These are phyloP conservation scores for Pterobdella sp. DNA, from an alignment of 2,888 invertebrate species.

Conservation along the genomic window DNA sequence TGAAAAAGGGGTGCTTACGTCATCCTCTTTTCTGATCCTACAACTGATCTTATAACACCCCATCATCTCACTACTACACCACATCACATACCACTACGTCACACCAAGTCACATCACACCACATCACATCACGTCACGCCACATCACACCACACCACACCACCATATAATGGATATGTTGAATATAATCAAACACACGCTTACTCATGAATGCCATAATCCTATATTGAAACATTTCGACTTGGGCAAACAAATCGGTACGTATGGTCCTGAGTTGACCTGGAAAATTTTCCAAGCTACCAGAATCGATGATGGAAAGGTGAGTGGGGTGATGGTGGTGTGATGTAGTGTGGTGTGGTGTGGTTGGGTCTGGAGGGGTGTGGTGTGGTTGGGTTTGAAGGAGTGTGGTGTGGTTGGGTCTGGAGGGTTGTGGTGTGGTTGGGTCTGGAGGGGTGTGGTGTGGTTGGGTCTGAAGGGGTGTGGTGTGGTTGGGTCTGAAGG, in stretches of 20 bases:
- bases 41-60: too few species aligned
- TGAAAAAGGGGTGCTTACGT: too few species aligned
- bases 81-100: too few species aligned
- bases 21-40: too few species aligned
- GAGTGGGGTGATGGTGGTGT: constrained; percentile 50
- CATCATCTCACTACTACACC: too few species aligned
- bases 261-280: constrained; percentile 78
- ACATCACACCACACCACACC: too few species aligned
- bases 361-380: background rate
- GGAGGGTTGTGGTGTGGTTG: background rate
- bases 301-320: constrained; percentile 83
- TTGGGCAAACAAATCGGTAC: constrained; percentile 71
- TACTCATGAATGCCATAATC: constrained; percentile 54
- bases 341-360: background rate
- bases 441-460: background rate
- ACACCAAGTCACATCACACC: too few species aligned
- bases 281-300: constrained; percentile 83
- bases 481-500: background rate
- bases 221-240: constrained; percentile 77
- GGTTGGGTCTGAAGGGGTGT: constrained; percentile 61
- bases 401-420: background rate
- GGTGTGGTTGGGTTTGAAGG: background rate
- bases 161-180: constrained; percentile 35
- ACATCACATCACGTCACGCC: too few species aligned
- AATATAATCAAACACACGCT: constrained; percentile 35